Base-by-base conservation (phyloP, 2,888 invertebrate species). In the Odontocolon sp. region DNA sequence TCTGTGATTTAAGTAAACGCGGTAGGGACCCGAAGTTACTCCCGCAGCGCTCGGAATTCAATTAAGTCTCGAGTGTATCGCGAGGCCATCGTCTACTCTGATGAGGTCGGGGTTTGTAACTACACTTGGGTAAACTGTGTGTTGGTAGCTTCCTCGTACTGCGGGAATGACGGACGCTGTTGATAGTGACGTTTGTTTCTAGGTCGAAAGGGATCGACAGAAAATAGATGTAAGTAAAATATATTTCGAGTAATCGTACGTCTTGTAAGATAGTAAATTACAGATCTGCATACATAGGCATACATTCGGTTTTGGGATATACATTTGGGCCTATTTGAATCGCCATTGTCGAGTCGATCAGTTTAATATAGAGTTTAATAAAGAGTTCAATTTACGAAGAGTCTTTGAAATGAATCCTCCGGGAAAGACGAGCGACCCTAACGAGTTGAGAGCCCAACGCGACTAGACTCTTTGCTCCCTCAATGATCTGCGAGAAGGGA, bases 61-160 rank as follows among this genome's bases (percentile, higher is more conserved):
- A 87, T 87, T 87, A 87, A 84, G 83, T 80, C 84, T 83, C 84
- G 83, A 86, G 87, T 84, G 87, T 86, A 82, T 87, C 86, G 83
- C 78, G 75, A 71, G 82, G 82, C 83, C 81, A 83, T 83, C 83
- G 80, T 74, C 63, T 67, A 52, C 71, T 66, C 77, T 79, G 63
- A 75, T 70, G 78, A 78, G 75, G 77, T 64, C 31, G 26, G 38
- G 16, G 54, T 72, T 52, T 70, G 54, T 64, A 64, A 67, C 77
- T 68, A 79, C 75, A 57, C 68, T 11, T 28, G 28, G 4, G 9
- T 14, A 26, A 26, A 14, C 6, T n/a, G 6, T 26, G 2, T 50
- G 14, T 23, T 23, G 50, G 38, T 11, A 50, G 11, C 6, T 26
- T 28, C 50, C 26, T 6, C 11, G 1, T 6, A 16, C n/a, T n/a